Percentiles rank a stretch among this genome's conserved stretches.
These are phyloP conservation scores for Pelagia noctiluca DNA, from an alignment of 30 jellyfish, hydroid and myxozoan genomes.

Conservation along the genomic window DNA sequence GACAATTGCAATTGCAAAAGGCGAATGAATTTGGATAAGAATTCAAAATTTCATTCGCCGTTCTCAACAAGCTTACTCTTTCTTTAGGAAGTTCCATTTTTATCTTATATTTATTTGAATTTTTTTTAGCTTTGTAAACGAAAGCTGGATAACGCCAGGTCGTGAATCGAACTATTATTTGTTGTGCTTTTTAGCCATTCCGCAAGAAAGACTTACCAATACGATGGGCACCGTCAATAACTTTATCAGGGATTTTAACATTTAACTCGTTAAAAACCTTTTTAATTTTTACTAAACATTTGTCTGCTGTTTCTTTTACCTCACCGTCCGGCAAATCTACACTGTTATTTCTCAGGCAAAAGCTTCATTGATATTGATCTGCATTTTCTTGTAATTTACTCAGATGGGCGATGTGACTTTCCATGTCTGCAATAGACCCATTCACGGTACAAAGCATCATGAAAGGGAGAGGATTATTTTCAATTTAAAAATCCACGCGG, in stretches of 20 bases:
- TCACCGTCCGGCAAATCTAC: constrained; percentile 29
- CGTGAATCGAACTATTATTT: constrained; percentile 42
- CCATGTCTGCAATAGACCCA: constrained; percentile 35
- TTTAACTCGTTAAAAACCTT: constrained; percentile 32
- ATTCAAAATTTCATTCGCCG: constrained; percentile 44
- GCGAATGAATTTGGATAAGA: constrained; percentile 56
- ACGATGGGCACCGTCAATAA: constrained; percentile 59
- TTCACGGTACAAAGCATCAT: too few relatives aligned
- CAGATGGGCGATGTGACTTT: constrained; percentile 32
- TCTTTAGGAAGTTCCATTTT: constrained; percentile 44
- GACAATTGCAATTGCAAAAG: constrained; percentile 35
- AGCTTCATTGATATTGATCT: constrained; percentile 38
- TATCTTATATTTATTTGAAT: constrained; percentile 12
- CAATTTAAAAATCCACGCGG: too few relatives aligned
- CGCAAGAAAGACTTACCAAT: constrained; percentile 34
- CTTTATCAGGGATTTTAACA: constrained; percentile 56
- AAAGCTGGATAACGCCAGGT: constrained; percentile 60
- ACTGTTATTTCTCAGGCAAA: constrained; percentile 48
- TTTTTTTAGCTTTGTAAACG: constrained; percentile 50
- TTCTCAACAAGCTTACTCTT: constrained; percentile 33
- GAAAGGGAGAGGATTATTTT: too few relatives aligned
- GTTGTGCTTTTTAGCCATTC: constrained; percentile 53
- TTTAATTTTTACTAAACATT: constrained; percentile 38
- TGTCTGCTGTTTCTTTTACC: constrained; percentile 44
- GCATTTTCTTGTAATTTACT: constrained; percentile 29